phyloP scores from a whole-genome alignment of 2,888 invertebrate genomes.

The Melitaea athalia region DNA sequence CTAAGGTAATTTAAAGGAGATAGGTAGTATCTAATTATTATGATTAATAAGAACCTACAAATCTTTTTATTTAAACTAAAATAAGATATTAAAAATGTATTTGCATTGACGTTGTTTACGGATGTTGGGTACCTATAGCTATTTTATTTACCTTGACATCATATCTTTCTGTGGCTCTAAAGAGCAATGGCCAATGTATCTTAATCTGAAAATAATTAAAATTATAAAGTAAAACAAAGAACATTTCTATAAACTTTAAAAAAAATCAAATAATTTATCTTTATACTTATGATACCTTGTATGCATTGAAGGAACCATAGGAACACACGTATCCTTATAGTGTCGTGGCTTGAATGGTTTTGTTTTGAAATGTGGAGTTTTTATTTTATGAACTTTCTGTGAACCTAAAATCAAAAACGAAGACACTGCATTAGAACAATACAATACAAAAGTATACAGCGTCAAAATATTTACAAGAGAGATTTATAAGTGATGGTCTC shows the following conservation, averaged over 20 bases:
- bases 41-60: too few relatives aligned
- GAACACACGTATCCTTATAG: slow-evolving; percentile 65
- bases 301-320: slow-evolving; percentile 73
- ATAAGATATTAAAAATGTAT: too few relatives aligned
- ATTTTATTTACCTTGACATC: slow-evolving; percentile 44
- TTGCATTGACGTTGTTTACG: too few relatives aligned
- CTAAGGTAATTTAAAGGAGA: not conserved
- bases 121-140: not conserved
- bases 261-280: not conserved
- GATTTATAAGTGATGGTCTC: too few relatives aligned
- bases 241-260: not conserved
- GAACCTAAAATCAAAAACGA: slow-evolving; percentile 27
- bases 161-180: slow-evolving; percentile 46
- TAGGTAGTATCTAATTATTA: too few relatives aligned
- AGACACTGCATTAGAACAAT: too few relatives aligned
- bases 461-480: not conserved
- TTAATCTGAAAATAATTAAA: slow-evolving; percentile 1
- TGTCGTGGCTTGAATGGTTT: slow-evolving; percentile 60
- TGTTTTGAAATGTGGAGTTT: slow-evolving; percentile 59
- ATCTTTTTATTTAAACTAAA: too few relatives aligned
- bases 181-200: slow-evolving; percentile 68
- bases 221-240: not conserved
- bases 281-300: slow-evolving; percentile 55
- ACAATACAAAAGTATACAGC: too few relatives aligned
- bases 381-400: slow-evolving; percentile 29